Evolutionary conservation across 2,113 vertebrate species (phyloP).

Genomic region (Dryoscopus gambensis): DNA sequence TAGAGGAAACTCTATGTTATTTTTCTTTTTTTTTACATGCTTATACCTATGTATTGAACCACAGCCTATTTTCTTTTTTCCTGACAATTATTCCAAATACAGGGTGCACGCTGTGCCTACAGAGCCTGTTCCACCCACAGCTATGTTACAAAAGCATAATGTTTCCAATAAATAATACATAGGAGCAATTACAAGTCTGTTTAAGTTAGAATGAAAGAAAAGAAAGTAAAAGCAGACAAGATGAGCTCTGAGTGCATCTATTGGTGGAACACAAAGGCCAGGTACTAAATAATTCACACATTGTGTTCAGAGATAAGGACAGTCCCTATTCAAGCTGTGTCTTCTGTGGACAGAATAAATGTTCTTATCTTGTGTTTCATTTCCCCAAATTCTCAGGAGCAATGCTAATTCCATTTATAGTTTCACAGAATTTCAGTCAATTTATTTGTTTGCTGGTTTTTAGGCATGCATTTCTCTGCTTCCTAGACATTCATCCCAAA

Average conservation of each 20-base stretch:
- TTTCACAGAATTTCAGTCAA: background rate
- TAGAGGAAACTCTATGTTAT: background rate
- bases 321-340: background rate
- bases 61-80: background rate
- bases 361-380: background rate
- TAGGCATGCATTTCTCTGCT: background rate
- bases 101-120: background rate
- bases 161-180: slow-evolving; percentile 14
- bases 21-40: background rate
- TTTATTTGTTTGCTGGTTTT: background rate
- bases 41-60: background rate
- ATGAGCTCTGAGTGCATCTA: background rate
- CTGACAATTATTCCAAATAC: background rate
- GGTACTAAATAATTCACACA: slow-evolving; percentile 13
- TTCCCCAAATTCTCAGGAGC: background rate
- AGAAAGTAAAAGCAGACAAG: background rate
- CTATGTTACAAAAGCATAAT: background rate
- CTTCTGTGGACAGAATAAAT: background rate
- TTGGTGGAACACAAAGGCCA: background rate
- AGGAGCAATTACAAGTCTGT: background rate
- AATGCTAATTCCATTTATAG: background rate
- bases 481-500: background rate
- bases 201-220: background rate
- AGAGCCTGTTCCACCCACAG: background rate
- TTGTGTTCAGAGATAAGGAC: background rate